Percentiles rank a stretch among this genome's conserved stretches.
Evolutionary conservation across 2,797 vertebrate species (phyloP).

Genomic region (Acipenser ruthenus): DNA sequence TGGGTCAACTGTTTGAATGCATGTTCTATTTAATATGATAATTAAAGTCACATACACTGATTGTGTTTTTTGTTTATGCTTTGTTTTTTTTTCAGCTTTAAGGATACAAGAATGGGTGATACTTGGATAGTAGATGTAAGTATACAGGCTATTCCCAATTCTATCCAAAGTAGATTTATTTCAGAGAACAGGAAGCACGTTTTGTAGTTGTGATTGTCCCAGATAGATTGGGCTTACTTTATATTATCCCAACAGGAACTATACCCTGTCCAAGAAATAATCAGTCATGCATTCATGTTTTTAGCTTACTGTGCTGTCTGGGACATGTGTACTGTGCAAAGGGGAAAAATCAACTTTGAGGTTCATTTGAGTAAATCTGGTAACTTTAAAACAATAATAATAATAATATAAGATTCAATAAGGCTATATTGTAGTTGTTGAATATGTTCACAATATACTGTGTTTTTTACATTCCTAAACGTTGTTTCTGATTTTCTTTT

Average conservation of each 20-base stretch:
- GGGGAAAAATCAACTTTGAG: background rate
- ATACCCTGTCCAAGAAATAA: constrained; percentile 33
- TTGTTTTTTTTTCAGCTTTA: constrained; percentile 47
- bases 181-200: no score
- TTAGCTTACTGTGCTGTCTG: constrained; percentile 23
- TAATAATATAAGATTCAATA: background rate
- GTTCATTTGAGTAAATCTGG: background rate
- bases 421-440: no score
- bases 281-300: constrained; percentile 50
- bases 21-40: background rate
- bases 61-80: background rate
- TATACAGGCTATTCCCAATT: constrained; percentile 20
- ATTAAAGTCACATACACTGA: no score
- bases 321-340: constrained; percentile 1
- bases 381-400: background rate
- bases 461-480: no score
- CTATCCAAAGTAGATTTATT: background rate
- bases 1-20: background rate
- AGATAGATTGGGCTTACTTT: constrained; percentile 14
- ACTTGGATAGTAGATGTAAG: constrained; percentile 72
- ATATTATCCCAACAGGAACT: constrained; percentile 44
- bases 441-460: no score
- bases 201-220: constrained; percentile 24
- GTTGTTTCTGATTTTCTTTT: no score
- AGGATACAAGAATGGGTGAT: constrained; percentile 57